Percentiles rank a stretch among this genome's conserved stretches.
phyloP scores from a whole-genome alignment of 2,113 vertebrate species.

The Diphyllodes magnificus region DNA sequence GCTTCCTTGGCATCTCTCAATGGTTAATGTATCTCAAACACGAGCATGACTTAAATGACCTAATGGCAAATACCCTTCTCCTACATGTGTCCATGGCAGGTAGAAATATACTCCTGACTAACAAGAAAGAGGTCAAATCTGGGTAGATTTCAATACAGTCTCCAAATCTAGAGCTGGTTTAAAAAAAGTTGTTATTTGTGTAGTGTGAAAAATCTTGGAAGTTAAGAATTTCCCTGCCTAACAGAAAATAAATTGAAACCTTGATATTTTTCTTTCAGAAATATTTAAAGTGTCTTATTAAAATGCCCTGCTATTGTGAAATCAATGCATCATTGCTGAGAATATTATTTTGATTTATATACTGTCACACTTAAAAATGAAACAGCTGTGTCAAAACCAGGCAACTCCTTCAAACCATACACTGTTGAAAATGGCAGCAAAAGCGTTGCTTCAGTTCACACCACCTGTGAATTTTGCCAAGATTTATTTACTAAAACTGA shows the following conservation, averaged over 20 bases:
- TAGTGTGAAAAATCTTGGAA: background rate
- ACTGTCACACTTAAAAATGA: background rate
- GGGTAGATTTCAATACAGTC: background rate
- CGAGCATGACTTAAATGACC: too few relatives aligned
- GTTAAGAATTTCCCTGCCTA: background rate
- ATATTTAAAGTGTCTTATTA: background rate
- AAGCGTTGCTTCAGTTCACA: background rate
- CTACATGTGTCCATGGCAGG: too few relatives aligned
- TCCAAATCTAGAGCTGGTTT: background rate
- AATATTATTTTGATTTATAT: background rate
- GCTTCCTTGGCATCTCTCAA: too few relatives aligned
- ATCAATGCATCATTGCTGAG: background rate
- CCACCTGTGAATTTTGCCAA: background rate
- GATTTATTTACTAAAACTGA: background rate
- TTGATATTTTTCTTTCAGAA: background rate
- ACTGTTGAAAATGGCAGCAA: background rate
- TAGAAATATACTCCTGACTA: too few relatives aligned
- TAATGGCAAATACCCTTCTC: too few relatives aligned
- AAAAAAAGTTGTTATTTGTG: background rate
- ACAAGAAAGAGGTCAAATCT: too few relatives aligned
- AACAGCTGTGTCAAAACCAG: background rate
- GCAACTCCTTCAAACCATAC: background rate
- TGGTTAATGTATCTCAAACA: too few relatives aligned
- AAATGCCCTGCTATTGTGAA: background rate
- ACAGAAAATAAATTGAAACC: background rate